Percentiles rank a stretch among this genome's conserved stretches.
These are phyloP conservation scores for Eudasyphora cyanicolor DNA, from an alignment of 2,888 invertebrate species.

Conservation along the genomic window DNA sequence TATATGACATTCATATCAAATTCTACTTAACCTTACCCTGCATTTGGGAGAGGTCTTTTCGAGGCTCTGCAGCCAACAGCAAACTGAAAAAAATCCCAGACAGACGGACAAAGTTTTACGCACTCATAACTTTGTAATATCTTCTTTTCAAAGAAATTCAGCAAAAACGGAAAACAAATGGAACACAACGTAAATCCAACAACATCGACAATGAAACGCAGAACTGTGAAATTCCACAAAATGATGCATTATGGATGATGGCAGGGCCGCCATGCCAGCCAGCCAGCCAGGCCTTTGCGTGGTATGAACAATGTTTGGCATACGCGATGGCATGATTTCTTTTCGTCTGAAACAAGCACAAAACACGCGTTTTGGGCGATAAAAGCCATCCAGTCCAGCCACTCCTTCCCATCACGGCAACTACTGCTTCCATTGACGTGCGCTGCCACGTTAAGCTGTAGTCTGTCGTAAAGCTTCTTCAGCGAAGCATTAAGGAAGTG, in stretches of 20 bases:
- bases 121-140: not conserved
- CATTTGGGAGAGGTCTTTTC: conserved; percentile 20
- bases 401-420: not conserved
- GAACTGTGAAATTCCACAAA: conserved; percentile 54
- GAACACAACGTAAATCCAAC: no score
- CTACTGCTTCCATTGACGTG: not conserved
- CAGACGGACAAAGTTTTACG: not conserved
- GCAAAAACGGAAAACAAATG: not conserved
- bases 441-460: not conserved
- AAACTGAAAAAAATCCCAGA: not conserved
- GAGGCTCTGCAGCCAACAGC: no score
- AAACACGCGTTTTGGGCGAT: conserved; percentile 11
- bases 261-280: not conserved
- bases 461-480: not conserved
- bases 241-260: conserved; percentile 11
- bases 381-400: no score
- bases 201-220: conserved; percentile 17
- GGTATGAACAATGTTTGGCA: not conserved
- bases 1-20: conserved; percentile 38
- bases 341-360: conserved; percentile 9
- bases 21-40: conserved; percentile 36
- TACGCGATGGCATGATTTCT: conserved; percentile 17
- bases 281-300: no score
- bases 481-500: conserved; percentile 7
- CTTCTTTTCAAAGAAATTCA: conserved; percentile 43